Evolutionary conservation across 1,140 invertebrate genomes (phyloP).

Genomic region (Olivierus martensii): DNA sequence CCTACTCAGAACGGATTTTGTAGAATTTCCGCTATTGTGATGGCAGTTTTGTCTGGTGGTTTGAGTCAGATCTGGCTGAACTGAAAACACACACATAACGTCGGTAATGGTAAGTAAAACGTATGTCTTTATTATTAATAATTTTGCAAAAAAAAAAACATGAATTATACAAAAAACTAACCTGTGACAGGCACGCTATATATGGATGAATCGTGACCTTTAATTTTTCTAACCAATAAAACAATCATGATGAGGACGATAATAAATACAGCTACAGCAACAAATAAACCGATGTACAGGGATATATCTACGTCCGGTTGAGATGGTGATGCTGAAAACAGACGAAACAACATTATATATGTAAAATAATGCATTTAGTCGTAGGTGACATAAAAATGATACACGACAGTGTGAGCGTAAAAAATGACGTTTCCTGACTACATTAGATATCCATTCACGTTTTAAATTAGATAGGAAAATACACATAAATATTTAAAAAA

Average conservation of each 20-base stretch:
- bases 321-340: slow-evolving; percentile 15
- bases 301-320: slow-evolving; percentile 55
- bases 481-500: too few relatives aligned
- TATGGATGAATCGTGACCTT: slow-evolving; percentile 12
- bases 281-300: slow-evolving; percentile 72
- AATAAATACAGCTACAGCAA: slow-evolving; percentile 63
- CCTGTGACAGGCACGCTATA: slow-evolving; percentile 13
- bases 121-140: neutral
- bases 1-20: too few relatives aligned
- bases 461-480: too few relatives aligned
- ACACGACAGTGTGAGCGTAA: too few relatives aligned
- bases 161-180: neutral
- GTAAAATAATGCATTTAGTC: too few relatives aligned
- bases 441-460: too few relatives aligned
- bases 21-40: too few relatives aligned
- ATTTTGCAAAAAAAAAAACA: neutral
- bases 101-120: neutral
- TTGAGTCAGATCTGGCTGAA: slow-evolving; percentile 74
- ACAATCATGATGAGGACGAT: slow-evolving; percentile 60
- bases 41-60: slow-evolving; percentile 25
- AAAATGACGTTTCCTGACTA: too few relatives aligned
- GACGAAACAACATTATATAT: too few relatives aligned
- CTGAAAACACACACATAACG: slow-evolving; percentile 35
- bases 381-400: too few relatives aligned
- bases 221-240: slow-evolving; percentile 45